These are phyloP conservation scores for Myotis vivesi DNA, from an alignment of 2,797 vertebrate genomes.

Conservation along the genomic window DNA sequence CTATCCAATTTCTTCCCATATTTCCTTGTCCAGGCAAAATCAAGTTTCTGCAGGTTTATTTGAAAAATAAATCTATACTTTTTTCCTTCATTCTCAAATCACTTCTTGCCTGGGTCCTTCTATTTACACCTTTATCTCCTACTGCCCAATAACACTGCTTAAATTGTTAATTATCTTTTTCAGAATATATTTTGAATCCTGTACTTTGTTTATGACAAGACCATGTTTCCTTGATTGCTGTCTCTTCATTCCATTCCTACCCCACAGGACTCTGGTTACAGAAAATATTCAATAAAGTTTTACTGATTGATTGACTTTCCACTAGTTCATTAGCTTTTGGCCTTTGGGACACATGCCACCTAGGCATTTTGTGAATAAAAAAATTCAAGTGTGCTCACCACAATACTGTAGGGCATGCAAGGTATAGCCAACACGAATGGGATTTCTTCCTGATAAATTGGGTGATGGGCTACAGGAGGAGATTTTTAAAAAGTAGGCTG, in stretches of 20 bases:
- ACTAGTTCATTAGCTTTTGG: not conserved
- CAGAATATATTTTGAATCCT: not conserved
- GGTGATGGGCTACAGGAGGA: not conserved
- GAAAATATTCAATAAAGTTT: constrained; percentile 41
- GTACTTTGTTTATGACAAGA: not conserved
- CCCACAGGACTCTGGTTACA: not conserved
- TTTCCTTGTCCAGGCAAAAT: not conserved
- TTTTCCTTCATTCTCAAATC: not conserved
- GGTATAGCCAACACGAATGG: not conserved
- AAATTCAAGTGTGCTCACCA: not conserved
- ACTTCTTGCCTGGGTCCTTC: not conserved
- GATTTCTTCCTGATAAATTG: not conserved
- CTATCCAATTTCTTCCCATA: not conserved
- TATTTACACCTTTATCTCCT: not conserved
- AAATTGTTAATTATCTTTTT: not conserved
- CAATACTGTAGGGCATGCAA: not conserved
- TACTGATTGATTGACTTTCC: constrained; percentile 18
- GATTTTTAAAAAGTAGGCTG: not conserved
- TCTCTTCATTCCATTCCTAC: not conserved
- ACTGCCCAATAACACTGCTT: not conserved
- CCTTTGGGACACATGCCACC: not conserved
- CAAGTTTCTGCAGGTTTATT: not conserved
- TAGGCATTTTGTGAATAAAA: constrained; percentile 3
- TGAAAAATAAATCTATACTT: not conserved
- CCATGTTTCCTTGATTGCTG: not conserved